These are phyloP conservation scores for Oegoconia quadripuncta DNA, from an alignment of 2,888 invertebrate genomes.

Conservation along the genomic window DNA sequence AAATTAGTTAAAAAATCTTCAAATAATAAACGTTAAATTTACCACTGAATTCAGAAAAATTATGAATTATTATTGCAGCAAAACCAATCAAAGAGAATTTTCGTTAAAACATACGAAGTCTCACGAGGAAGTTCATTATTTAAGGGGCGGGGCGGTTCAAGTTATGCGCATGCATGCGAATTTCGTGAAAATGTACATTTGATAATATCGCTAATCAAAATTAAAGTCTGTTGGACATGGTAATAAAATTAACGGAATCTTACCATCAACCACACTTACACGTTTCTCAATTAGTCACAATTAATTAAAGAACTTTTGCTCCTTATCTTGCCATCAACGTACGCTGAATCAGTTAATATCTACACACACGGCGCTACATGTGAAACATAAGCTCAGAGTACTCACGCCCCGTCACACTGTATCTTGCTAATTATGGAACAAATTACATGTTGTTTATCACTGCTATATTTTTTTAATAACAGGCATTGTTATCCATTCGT, in stretches of 20 bases:
- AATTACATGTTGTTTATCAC: slow-evolving; percentile 74
- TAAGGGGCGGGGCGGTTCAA: too few species aligned
- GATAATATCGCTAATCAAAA: slow-evolving; percentile 8
- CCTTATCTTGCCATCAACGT: slow-evolving; percentile 58
- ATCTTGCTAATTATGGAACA: slow-evolving; percentile 53
- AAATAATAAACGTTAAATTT: too few species aligned
- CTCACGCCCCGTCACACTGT: slow-evolving; percentile 70
- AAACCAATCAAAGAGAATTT: too few species aligned
- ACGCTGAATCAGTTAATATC: slow-evolving; percentile 53
- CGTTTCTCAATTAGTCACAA: slow-evolving; percentile 61
- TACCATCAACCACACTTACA: slow-evolving; percentile 38
- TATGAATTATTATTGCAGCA: too few species aligned
- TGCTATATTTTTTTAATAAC: slow-evolving; percentile 69
- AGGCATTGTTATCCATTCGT: slow-evolving; percentile 73
- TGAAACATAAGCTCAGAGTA: slow-evolving; percentile 59
- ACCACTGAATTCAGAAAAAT: too few species aligned
- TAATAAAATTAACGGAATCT: slow-evolving; percentile 33
- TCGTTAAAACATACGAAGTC: too few species aligned
- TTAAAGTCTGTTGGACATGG: slow-evolving; percentile 6
- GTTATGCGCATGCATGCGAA: slow-evolving; percentile 20
- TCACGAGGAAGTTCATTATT: too few species aligned
- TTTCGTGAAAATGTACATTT: slow-evolving; percentile 9
- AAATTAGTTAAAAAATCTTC: too few species aligned
- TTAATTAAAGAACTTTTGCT: slow-evolving; percentile 58
- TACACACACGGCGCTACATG: slow-evolving; percentile 55